These are phyloP conservation scores for Amphibalanus amphitrite DNA, from an alignment of 1,140 invertebrate genomes.

Conservation along the genomic window DNA sequence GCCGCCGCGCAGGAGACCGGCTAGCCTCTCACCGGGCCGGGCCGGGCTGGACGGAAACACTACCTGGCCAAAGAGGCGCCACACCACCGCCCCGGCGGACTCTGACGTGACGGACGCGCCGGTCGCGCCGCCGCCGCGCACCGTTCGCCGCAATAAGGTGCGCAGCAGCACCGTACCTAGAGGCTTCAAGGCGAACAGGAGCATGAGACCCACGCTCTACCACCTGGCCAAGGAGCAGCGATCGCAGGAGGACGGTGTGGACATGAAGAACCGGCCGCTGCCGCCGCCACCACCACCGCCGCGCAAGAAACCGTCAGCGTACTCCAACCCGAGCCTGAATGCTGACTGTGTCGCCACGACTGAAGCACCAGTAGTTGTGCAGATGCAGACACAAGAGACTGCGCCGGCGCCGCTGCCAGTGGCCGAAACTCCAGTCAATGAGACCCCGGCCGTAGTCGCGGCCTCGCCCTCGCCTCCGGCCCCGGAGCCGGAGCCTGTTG, in stretches of 20 bases:
- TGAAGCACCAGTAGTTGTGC: background rate
- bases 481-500: background rate
- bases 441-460: no score
- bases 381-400: no score
- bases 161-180: background rate
- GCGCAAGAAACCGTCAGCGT: no score
- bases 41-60: background rate
- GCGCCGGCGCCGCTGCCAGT: no score
- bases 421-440: no score
- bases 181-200: background rate
- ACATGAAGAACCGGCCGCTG: slow-evolving; percentile 1
- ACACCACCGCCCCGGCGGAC: background rate
- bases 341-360: background rate
- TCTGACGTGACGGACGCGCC: no score
- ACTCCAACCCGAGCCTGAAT: background rate
- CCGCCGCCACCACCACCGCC: no score
- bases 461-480: no score
- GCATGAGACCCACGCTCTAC: background rate
- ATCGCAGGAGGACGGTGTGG: background rate
- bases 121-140: background rate
- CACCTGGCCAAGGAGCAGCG: background rate
- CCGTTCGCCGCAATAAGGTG: background rate
- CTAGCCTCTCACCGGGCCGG: background rate
- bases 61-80: background rate
- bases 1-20: no score